A percentile compares a stretch with the other conserved stretches of the same genome.
These are phyloP conservation scores for Malurus melanocephalus DNA, from an alignment of 2,113 vertebrate genomes.

Conservation along the genomic window DNA sequence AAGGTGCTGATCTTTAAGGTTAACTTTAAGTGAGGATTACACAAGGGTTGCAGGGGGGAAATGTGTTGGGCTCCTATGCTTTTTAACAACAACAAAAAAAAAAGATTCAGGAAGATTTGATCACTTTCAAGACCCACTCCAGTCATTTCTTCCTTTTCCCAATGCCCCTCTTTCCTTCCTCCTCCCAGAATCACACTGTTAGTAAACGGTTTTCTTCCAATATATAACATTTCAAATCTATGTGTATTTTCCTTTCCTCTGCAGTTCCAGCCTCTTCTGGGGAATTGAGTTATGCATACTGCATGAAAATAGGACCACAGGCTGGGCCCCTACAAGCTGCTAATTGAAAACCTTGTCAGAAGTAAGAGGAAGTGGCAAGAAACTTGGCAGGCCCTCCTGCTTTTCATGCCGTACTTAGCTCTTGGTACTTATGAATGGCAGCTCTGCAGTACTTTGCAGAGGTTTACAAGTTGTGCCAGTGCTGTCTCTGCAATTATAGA, in stretches of 20 bases:
- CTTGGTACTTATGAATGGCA: constrained; percentile 43
- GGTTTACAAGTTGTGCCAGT: constrained; percentile 30
- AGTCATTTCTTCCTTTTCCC: neutral
- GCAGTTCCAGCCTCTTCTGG: constrained; percentile 12
- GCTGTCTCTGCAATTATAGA: constrained; percentile 9
- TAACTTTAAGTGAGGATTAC: neutral
- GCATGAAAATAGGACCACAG: constrained; percentile 63
- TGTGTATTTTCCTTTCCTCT: constrained; percentile 11
- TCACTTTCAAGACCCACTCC: neutral
- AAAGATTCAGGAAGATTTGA: neutral
- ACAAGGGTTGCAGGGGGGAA: neutral
- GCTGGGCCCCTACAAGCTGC: constrained; percentile 67
- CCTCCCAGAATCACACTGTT: neutral
- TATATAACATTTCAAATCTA: neutral
- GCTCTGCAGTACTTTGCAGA: constrained; percentile 6
- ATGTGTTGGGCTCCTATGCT: neutral
- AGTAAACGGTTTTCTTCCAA: neutral
- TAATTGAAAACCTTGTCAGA: constrained; percentile 74
- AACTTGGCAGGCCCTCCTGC: constrained; percentile 40
- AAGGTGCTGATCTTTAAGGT: neutral
- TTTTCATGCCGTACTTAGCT: constrained; percentile 31
- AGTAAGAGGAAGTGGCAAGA: constrained; percentile 59
- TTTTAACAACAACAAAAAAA: neutral
- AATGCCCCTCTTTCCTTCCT: neutral
- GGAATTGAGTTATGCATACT: constrained; percentile 51